Evolutionary conservation across 1,140 invertebrate genomes (phyloP), one percentile per base, ranked within the genome.

Genomic region (Drosophila neocordata): DNA sequence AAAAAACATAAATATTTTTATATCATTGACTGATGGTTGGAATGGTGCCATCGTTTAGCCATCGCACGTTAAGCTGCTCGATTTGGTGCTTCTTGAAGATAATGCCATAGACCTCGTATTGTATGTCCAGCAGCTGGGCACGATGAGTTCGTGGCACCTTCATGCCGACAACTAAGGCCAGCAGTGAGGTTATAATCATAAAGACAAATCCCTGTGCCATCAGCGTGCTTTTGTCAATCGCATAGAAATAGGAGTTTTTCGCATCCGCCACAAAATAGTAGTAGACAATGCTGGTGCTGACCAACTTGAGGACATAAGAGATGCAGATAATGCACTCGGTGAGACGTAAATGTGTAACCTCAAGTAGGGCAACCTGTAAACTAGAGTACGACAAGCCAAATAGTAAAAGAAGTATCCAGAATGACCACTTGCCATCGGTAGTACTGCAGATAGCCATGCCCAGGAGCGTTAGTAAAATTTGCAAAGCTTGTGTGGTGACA

Each of bases 31-130:
- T 91, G 8, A 91, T 91, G 12, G 90, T 91, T 15, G 90, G 87
- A 22, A 91, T 91, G 24, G 90, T 91, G 58, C 90, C 90, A 57
- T 91, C 90, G 59, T 90, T 90, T 9, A 91, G 68, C 72, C 90
- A 91, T 1, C 70, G 73, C 1, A 91, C 87, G 56, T 91, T 91
- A 0, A 91, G 60, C 73, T 91, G 87, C 38, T 91, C 90, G 51
- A 91, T 91, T 63, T 91, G 90, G 61, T 91, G 90, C 59, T 91
- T 90, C 67, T 77, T 80, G 24, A 91, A 91, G 38, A 91, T 91
- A 52, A 91, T 90, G 58, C 90, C 90, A 52, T 90, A 74, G 6
- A 90, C 72, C 41, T 76, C 81, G 52, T 91, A 89, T 68, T 91
- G 90, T 57, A 91, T 89, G 15, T 91, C 90, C 22, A 90, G 66